Evolutionary conservation across 2,888 invertebrate species (phyloP).

Genomic region (Graphium colonna): DNA sequence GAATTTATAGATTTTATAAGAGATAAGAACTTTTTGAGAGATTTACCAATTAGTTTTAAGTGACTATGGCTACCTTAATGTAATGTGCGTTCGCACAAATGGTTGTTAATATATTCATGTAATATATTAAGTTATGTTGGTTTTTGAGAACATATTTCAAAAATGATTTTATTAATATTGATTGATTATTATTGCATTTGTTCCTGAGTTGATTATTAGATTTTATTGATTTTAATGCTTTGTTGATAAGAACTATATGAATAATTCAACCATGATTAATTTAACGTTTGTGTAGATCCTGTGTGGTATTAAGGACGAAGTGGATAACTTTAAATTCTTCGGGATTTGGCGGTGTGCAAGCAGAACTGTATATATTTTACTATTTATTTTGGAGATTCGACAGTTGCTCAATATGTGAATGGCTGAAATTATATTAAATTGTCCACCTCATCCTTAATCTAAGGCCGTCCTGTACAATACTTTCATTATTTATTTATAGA

Average conservation of each 20-base stretch:
- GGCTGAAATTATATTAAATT: conserved; percentile 33
- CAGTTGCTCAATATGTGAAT: conserved; percentile 37
- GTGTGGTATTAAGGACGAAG: conserved; percentile 54
- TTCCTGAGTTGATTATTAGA: conserved; percentile 79
- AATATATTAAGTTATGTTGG: conserved; percentile 69
- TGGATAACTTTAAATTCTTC: conserved; percentile 41
- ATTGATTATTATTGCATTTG: conserved; percentile 79
- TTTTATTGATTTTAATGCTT: conserved; percentile 66
- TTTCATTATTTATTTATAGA: conserved; percentile 76
- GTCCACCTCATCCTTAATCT: conserved; percentile 60
- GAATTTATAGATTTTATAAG: conserved; percentile 74
- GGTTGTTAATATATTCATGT: conserved; percentile 76
- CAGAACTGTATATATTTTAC: conserved; percentile 40
- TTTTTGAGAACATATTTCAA: conserved; percentile 63
- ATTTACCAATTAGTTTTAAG: conserved; percentile 77
- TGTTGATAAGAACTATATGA: conserved; percentile 58
- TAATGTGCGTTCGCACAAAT: conserved; percentile 65
- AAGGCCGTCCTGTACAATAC: conserved; percentile 70
- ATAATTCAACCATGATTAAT: conserved; percentile 66
- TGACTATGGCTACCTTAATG: conserved; percentile 71
- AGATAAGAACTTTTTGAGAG: conserved; percentile 67
- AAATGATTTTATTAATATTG: conserved; percentile 65
- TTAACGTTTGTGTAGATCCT: conserved; percentile 56
- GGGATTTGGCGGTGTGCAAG: conserved; percentile 27
- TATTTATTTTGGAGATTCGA: conserved; percentile 34